A percentile compares a stretch with the other conserved stretches of the same genome.
phyloP scores from a whole-genome alignment of 2,888 invertebrate genomes.

The Carterocephalus palaemon region DNA sequence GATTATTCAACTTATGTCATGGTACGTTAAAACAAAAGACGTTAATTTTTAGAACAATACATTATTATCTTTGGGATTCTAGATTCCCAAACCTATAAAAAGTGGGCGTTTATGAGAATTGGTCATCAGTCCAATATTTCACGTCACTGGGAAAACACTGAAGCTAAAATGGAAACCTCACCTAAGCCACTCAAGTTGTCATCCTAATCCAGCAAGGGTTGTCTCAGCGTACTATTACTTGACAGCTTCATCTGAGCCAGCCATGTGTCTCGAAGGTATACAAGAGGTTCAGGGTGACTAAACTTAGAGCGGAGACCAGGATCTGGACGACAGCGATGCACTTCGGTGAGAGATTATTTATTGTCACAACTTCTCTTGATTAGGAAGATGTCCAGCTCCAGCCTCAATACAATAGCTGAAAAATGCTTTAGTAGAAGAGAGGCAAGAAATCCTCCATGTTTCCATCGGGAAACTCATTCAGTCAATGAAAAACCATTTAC shows the following conservation, averaged over 20 bases:
- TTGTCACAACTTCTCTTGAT: too few species aligned
- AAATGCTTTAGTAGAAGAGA: too few species aligned
- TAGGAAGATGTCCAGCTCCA: too few species aligned
- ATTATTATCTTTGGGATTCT: neutral
- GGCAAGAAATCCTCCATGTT: too few species aligned
- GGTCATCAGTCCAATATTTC: conserved; percentile 8
- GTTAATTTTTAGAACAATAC: neutral
- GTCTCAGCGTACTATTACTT: neutral
- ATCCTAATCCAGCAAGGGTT: neutral
- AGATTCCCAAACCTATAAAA: neutral
- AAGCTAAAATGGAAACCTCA: neutral
- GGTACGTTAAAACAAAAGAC: neutral
- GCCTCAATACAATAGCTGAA: too few species aligned
- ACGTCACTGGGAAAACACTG: neutral
- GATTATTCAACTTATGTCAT: neutral
- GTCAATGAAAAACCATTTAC: too few species aligned
- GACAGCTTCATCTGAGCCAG: neutral
- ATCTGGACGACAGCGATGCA: too few species aligned
- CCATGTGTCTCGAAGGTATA: neutral
- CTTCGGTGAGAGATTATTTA: too few species aligned
- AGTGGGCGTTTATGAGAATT: neutral
- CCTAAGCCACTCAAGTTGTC: neutral
- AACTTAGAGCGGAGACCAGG: too few species aligned
- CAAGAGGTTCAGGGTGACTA: too few species aligned
- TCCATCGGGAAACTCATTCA: too few species aligned